phyloP scores from a whole-genome alignment of 1,140 invertebrate genomes.

The Monochamus saltuarius region DNA sequence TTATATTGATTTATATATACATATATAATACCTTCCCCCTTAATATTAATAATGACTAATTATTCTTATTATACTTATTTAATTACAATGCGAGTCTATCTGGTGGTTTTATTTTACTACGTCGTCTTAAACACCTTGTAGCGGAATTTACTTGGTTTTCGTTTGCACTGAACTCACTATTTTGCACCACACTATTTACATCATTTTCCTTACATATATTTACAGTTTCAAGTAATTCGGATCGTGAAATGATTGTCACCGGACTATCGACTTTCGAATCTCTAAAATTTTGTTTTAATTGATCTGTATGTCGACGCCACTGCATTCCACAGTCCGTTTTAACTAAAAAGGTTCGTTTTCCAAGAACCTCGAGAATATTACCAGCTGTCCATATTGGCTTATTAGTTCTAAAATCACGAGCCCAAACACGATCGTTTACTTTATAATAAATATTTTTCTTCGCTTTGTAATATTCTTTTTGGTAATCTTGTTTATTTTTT shows the following conservation, averaged over 20 bases:
- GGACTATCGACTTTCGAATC: not conserved
- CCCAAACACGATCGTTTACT: conserved; percentile 10
- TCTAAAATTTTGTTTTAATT: not conserved
- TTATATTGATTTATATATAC: too few relatives aligned
- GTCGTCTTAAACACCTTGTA: not conserved
- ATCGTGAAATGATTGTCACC: conserved; percentile 1
- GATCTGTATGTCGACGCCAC: conserved; percentile 9
- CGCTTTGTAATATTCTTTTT: conserved; percentile 6
- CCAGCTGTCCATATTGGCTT: conserved; percentile 10
- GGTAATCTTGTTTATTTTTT: conserved; percentile 6
- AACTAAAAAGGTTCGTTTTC: conserved; percentile 9
- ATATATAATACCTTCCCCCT: not conserved
- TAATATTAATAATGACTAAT: not conserved
- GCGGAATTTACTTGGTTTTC: not conserved
- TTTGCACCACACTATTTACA: not conserved
- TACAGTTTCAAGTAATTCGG: not conserved
- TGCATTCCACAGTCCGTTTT: conserved; percentile 4
- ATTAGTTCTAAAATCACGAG: conserved; percentile 10
- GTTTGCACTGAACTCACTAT: not conserved
- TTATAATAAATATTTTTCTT: conserved; percentile 7
- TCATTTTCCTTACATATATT: not conserved
- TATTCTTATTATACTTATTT: not conserved
- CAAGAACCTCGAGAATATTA: conserved; percentile 1
- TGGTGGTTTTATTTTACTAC: conserved; percentile 4
- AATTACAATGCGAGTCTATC: not conserved